phyloP scores from a whole-genome alignment of 2,113 vertebrate genomes.

The Monarcha castaneiventris region DNA sequence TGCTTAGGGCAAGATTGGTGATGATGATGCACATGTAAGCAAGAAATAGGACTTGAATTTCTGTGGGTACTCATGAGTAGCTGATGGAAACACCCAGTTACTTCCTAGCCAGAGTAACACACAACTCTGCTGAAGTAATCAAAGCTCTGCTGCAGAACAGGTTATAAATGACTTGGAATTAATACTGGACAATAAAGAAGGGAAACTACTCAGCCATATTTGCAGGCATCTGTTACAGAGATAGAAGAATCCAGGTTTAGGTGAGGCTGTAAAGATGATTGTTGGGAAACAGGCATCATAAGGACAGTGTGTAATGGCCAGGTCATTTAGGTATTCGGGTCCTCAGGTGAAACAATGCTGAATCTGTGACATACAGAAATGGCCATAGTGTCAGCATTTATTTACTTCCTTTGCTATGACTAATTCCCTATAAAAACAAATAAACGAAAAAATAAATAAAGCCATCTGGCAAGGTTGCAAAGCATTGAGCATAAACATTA shows the following conservation, averaged over 20 bases:
- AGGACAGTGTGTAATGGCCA: fast-evolving
- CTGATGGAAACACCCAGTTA: not conserved
- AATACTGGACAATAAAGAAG: not conserved
- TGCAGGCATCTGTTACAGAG: not conserved
- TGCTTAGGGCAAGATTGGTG: not conserved
- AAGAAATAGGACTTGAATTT: not conserved
- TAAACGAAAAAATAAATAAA: not conserved
- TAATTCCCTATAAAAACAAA: not conserved
- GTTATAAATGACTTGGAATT: not conserved
- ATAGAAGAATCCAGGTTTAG: not conserved
- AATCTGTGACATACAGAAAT: not conserved
- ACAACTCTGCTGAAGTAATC: not conserved
- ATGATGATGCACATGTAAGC: not conserved
- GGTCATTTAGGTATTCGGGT: not conserved
- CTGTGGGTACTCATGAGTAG: not conserved
- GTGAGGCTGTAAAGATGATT: not conserved
- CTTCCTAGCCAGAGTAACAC: not conserved
- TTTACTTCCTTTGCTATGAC: not conserved
- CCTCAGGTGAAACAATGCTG: not conserved
- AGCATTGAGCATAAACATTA: not conserved
- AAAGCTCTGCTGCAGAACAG: not conserved
- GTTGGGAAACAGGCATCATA: not conserved
- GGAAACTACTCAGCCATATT: not conserved
- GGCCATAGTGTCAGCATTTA: not conserved
- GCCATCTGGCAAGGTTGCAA: not conserved